phyloP scores from a whole-genome alignment of 2,113 vertebrate genomes.

The Podilymbus podiceps region DNA sequence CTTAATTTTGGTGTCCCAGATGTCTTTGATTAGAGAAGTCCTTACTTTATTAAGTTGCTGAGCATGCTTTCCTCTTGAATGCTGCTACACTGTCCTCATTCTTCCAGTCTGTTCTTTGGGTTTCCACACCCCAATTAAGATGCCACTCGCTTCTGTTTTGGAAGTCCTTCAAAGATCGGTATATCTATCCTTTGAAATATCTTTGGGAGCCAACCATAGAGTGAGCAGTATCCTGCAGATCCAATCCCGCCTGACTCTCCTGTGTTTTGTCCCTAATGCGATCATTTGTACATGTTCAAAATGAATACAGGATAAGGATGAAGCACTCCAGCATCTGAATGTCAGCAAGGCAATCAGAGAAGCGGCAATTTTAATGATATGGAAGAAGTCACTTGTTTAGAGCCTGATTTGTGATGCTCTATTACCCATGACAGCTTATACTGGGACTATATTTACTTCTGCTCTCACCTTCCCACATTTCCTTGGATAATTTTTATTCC shows the following conservation, averaged over 20 bases:
- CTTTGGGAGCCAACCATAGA: not conserved
- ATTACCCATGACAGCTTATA: not conserved
- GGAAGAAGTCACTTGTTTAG: not conserved
- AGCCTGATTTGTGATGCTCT: not conserved
- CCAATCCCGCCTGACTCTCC: not conserved
- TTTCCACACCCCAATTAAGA: not conserved
- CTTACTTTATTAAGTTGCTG: not conserved
- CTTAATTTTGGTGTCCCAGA: not conserved
- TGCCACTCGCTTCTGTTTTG: not conserved
- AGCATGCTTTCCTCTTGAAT: not conserved
- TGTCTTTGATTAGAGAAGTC: not conserved
- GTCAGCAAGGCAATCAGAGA: not conserved
- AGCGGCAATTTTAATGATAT: not conserved
- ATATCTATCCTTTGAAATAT: not conserved
- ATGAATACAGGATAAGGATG: not conserved
- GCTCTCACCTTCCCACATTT: not conserved
- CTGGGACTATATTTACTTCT: not conserved
- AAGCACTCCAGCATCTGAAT: not conserved
- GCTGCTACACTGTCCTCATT: not conserved
- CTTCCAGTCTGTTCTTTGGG: not conserved
- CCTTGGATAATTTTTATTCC: not conserved
- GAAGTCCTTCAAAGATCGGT: not conserved
- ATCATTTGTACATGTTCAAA: not conserved
- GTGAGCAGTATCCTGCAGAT: not conserved
- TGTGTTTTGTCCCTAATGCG: not conserved